These are phyloP conservation scores for Lampropteryx suffumata DNA, from an alignment of 2,888 invertebrate genomes.

Conservation along the genomic window DNA sequence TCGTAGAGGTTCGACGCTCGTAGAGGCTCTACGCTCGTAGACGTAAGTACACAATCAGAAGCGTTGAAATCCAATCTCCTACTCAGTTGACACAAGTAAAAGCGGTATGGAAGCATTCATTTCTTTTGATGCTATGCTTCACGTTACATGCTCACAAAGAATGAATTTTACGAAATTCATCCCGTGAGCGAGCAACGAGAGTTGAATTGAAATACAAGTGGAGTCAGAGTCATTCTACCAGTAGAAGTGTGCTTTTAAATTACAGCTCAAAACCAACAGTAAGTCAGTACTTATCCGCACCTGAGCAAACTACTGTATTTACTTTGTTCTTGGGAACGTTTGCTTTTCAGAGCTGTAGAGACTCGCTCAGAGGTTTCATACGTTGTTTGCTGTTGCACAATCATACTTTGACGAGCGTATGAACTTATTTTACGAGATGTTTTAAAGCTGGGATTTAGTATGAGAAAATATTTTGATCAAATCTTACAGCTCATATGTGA, in stretches of 20 bases:
- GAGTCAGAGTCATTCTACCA: too few relatives aligned
- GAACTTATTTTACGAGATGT: conserved; percentile 15
- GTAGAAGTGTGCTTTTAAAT: conserved; percentile 16
- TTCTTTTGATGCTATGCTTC: too few relatives aligned
- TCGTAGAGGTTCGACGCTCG: conserved; percentile 2
- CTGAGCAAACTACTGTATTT: conserved; percentile 51
- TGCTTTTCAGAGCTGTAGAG: conserved; percentile 30
- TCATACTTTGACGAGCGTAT: conserved; percentile 19
- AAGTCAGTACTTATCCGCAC: conserved; percentile 48
- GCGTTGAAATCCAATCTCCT: too few relatives aligned
- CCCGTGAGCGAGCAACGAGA: too few relatives aligned
- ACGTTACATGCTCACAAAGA: too few relatives aligned
- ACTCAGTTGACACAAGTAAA: too few relatives aligned
- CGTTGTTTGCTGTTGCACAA: conserved; percentile 23
- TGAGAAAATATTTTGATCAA: not conserved
- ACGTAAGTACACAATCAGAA: not conserved
- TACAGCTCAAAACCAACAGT: conserved; percentile 36
- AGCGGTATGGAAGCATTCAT: too few relatives aligned
- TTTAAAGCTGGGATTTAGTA: conserved; percentile 5
- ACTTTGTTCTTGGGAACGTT: conserved; percentile 34
- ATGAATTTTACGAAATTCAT: too few relatives aligned
- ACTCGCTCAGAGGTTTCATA: conserved; percentile 25
- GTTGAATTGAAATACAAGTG: too few relatives aligned
- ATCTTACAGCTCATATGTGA: not conserved
- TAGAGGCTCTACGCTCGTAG: conserved; percentile 14